Evolutionary conservation across 2,113 vertebrate genomes (phyloP).

Genomic region (Cricetomys ansorgei): DNA sequence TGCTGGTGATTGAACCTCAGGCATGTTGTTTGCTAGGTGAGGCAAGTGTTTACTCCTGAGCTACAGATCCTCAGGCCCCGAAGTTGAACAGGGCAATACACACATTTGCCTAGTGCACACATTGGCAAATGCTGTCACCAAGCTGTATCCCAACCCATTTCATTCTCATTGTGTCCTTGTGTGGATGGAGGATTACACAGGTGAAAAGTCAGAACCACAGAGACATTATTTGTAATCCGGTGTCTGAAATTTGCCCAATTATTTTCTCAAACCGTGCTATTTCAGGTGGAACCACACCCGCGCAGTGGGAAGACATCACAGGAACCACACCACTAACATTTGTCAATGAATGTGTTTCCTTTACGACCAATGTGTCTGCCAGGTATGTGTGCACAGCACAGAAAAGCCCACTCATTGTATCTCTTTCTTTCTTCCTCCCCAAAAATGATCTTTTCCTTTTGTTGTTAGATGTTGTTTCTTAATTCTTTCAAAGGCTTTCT

Average conservation of each 20-base stretch:
- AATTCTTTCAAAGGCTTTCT: not conserved
- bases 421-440: not conserved
- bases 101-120: too few species aligned
- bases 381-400: constrained; percentile 86
- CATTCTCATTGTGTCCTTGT: not conserved
- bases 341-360: constrained; percentile 97
- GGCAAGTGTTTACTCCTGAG: not conserved
- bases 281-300: constrained; percentile 97
- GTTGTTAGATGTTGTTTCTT: not conserved
- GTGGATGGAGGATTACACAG: not conserved
- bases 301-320: constrained; percentile 99
- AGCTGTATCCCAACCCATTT: not conserved
- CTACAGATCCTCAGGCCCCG: not conserved
- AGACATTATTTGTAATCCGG: not conserved
- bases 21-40: not conserved
- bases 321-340: constrained; percentile 98
- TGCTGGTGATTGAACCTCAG: not conserved
- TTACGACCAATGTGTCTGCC: constrained; percentile 98
- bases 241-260: constrained; percentile 11
- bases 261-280: not conserved
- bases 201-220: not conserved
- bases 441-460: not conserved
- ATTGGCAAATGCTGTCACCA: not conserved
- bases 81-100: too few species aligned
- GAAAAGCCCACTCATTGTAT: not conserved